Evolutionary conservation across 2,888 invertebrate genomes (phyloP), one percentile per base, ranked within the genome.

Genomic region (Sepioteuthis lessoniana): DNA sequence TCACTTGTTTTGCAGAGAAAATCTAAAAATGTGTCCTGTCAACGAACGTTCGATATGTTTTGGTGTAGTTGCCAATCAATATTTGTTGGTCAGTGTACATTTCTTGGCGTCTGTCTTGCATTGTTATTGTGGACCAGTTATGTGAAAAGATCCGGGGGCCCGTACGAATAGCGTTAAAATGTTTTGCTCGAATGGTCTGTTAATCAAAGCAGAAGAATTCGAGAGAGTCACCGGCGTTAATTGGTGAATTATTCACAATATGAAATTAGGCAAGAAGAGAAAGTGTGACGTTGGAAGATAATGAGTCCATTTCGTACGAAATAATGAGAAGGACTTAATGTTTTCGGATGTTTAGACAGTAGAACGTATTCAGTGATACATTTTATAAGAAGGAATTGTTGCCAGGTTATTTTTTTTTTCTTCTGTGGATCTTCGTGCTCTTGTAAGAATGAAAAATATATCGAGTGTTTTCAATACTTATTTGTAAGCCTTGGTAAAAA

Each of bases 221-320:
- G 16, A n/a, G 76, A 76, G n/a, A n/a, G 16, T 19, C n/a, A n/a
- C 13, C 76, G 76, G 76, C 76, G 76, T n/a, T 76, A 76, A 76
- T 76, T 76, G 76, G n/a, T 76, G 76, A 76, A 76, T 76, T 76
- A 76, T n/a, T n/a, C 76, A 55, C 76, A 76, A 60, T n/a, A 76
- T n/a, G n/a, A 76, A 31, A 76, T n/a, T 76, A 76, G n/a, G n/a
- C 76, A 31, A 76, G 31, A 10, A 55, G 25, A 55, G 55, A 55
- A 21, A 55, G 25, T 55, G 25, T 55, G 55, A 55, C 55, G 21
- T 55, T 55, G 25, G 55, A 55, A 55, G 55, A 55, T 55, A 55
- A 21, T 55, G 55, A 55, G 21, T 55, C 25, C 7, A 25, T 55
- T 0, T 21, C 25, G 25, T 25, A 1, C 25, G 55, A 25, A 55